These are phyloP conservation scores for Scrobipalpa costella DNA, from an alignment of 2,888 invertebrate species.

Conservation along the genomic window DNA sequence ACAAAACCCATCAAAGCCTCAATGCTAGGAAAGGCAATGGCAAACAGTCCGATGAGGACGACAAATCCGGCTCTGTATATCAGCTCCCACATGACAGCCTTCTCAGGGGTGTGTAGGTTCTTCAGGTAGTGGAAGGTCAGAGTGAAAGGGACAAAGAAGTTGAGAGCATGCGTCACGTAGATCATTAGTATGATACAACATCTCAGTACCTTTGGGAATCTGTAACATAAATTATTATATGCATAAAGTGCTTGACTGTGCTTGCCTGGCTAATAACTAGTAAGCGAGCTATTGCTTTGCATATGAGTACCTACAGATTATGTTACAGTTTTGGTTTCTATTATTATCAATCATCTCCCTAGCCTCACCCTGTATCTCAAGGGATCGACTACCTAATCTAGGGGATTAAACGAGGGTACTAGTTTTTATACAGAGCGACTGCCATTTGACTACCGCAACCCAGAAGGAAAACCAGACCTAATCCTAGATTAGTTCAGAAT, in stretches of 20 bases:
- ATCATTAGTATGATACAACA: slow-evolving; percentile 59
- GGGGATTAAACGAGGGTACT: too few species aligned
- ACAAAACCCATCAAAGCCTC: slow-evolving; percentile 67
- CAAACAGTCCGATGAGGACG: slow-evolving; percentile 39
- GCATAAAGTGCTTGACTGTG: too few species aligned
- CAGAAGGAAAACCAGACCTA: too few species aligned
- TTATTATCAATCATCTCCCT: too few species aligned
- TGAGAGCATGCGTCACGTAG: slow-evolving; percentile 61
- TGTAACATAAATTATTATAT: slow-evolving; percentile 41
- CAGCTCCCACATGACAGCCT: slow-evolving; percentile 45
- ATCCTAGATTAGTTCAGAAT: too few species aligned
- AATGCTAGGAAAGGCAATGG: slow-evolving; percentile 60
- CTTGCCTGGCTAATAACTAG: too few species aligned
- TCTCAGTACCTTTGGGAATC: slow-evolving; percentile 56
- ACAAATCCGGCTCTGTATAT: slow-evolving; percentile 55
- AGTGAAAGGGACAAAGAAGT: slow-evolving; percentile 67
- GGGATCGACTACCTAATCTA: too few species aligned
- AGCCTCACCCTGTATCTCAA: too few species aligned
- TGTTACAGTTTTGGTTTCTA: background rate
- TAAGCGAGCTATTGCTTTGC: too few species aligned
- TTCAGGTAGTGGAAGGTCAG: slow-evolving; percentile 57
- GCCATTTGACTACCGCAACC: too few species aligned
- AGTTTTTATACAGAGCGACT: too few species aligned
- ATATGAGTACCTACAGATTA: background rate
- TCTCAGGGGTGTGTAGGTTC: slow-evolving; percentile 33